phyloP scores from a whole-genome alignment of 2,113 vertebrate genomes.

The Labeo rohita region DNA sequence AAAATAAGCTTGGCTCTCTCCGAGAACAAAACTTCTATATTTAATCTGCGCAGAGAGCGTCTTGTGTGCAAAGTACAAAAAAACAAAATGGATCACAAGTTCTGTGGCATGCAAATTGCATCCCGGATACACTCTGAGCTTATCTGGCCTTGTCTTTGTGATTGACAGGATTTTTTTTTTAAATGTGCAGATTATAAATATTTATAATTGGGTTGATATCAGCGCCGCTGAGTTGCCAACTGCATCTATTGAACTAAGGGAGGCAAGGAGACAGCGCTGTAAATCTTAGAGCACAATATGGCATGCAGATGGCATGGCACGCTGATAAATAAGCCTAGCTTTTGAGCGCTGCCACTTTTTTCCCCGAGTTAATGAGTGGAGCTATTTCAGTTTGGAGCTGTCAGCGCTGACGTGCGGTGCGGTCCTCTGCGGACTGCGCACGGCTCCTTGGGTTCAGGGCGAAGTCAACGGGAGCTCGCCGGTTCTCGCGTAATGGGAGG shows the following conservation, averaged over 20 bases:
- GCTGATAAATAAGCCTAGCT: constrained; percentile 60
- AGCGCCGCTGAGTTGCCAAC: constrained; percentile 72
- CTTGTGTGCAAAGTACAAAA: constrained; percentile 74
- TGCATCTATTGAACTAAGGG: constrained; percentile 52
- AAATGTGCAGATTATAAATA: constrained; percentile 82
- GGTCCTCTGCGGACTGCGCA: constrained; percentile 55
- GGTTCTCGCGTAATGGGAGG: constrained; percentile 52
- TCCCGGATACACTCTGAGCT: constrained; percentile 70
- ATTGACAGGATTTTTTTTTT: constrained; percentile 76
- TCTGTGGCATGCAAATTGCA: constrained; percentile 79
- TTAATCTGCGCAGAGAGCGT: constrained; percentile 78
- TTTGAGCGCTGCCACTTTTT: constrained; percentile 57
- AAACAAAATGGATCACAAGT: constrained; percentile 70
- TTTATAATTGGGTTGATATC: constrained; percentile 84
- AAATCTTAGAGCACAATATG: constrained; percentile 59
- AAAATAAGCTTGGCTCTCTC: constrained; percentile 71
- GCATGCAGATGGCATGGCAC: constrained; percentile 59
- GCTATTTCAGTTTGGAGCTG: constrained; percentile 62
- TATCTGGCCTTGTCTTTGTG: constrained; percentile 74
- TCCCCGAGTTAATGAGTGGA: constrained; percentile 57
- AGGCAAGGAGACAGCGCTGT: constrained; percentile 55
- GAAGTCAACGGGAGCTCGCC: constrained; percentile 53
- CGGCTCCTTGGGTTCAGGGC: constrained; percentile 59
- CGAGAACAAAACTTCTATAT: constrained; percentile 83
- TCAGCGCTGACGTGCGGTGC: constrained; percentile 55